Base-by-base conservation (phyloP, 2,888 invertebrate species). In the Polyommatus iphigenia region DNA sequence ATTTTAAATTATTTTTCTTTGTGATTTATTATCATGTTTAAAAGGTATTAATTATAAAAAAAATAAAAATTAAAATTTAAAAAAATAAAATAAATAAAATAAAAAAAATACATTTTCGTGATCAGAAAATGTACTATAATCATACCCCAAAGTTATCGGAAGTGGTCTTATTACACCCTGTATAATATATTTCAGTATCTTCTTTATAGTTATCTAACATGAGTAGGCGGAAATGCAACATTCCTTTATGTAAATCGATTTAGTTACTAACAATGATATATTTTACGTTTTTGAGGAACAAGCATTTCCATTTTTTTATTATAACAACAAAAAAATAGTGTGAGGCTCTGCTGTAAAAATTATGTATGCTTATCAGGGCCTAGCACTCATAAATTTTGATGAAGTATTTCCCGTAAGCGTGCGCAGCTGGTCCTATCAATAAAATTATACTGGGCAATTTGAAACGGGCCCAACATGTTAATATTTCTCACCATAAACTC, bases 381-480 rank as follows among this genome's bases (percentile, higher is more conserved):
- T 29, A 13, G 62, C 24, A 62, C 29, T 67, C 67, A 67, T 67
- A 32, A 67, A 67, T 67, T 67, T 67, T 67, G 67, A 32, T 67
- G 67, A 32, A 67, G 29, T 29, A 67, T 67, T 67, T 67, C 29
- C 67, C 18, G 15, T 29, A 67, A 67, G 67, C 29, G 15, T 29
- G 18, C 67, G 4, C 67, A 54, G 54, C 67, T 67, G 67, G 29
- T 67, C 32, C 29, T 67, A 67, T 67, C 67, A 67, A 67, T 67
- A 67, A 67, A 67, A 67, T 67, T 67, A 32, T 67, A 29, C 67
- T 32, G 67, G 67, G 67, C 67, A 29, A 67, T 67, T 29, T 67
- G 29, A 67, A 67, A 67, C 67, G 29, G 67, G 67, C 67, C 72
- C 72, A 73, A 41, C 20, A 41, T 46, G 41, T 41, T 46, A 73